Conservation (phyloP, 2,113 vertebrate species). For the Ardeotis arabs region DNA sequence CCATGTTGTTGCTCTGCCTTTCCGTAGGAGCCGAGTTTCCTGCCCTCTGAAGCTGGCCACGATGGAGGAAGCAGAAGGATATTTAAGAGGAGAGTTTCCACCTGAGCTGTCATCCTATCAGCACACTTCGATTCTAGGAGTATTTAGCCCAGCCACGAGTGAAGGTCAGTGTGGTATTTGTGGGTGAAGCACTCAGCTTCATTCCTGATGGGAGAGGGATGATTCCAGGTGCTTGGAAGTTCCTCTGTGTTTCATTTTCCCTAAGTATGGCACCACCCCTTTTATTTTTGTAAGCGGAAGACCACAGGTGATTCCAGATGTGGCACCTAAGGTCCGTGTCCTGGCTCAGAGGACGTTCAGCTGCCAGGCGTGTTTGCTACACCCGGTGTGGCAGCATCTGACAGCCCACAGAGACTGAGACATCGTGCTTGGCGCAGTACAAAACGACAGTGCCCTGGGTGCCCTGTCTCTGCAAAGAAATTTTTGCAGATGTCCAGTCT, state of each 20-base stretch:
- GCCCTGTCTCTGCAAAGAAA: too few relatives aligned
- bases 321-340: background rate
- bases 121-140: constrained; percentile 77
- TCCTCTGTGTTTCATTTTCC: background rate
- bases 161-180: constrained; percentile 69
- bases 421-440: too few relatives aligned
- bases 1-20: background rate
- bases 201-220: background rate
- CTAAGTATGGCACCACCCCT: background rate
- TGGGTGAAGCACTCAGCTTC: background rate
- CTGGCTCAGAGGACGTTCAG: background rate
- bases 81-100: constrained; percentile 79
- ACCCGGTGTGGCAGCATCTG: too few relatives aligned
- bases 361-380: background rate
- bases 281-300: background rate
- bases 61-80: constrained; percentile 81
- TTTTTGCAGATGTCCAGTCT: background rate
- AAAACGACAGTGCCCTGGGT: too few relatives aligned
- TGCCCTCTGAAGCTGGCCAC: constrained; percentile 77
- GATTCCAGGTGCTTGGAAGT: background rate
- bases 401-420: too few relatives aligned
- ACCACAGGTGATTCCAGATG: background rate
- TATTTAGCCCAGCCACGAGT: constrained; percentile 75
- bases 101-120: constrained; percentile 53
- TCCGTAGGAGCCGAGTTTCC: constrained; percentile 69